These are phyloP conservation scores for Meganola albula DNA, from an alignment of 2,888 invertebrate genomes.

Conservation along the genomic window DNA sequence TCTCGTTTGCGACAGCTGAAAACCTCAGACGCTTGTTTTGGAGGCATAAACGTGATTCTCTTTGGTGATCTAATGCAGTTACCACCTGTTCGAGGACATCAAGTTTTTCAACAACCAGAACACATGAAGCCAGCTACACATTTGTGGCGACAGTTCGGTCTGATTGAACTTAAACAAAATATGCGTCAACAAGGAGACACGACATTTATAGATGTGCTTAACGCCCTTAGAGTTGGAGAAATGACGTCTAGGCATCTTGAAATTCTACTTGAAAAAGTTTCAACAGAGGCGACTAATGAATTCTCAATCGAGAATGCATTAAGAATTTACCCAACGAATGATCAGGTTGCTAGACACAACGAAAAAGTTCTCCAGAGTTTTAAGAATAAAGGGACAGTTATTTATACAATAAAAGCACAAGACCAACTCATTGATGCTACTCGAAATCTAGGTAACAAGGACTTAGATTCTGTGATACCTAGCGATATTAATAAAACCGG, in stretches of 20 bases:
- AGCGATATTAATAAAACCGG: too few relatives aligned
- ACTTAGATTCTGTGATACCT: slow-evolving; percentile 16
- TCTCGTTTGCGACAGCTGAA: neutral
- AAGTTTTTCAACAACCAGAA: neutral
- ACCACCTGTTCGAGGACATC: neutral
- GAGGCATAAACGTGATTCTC: neutral
- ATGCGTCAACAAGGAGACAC: slow-evolving; percentile 17
- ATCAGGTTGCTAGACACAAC: slow-evolving; percentile 15
- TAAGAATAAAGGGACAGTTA: slow-evolving; percentile 14
- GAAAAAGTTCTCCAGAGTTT: slow-evolving; percentile 17
- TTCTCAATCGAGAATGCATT: slow-evolving; percentile 9
- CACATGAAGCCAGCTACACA: neutral
- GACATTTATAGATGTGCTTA: slow-evolving; percentile 1
- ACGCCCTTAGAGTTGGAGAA: slow-evolving; percentile 2
- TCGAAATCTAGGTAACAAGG: slow-evolving; percentile 1
- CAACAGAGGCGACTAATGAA: neutral
- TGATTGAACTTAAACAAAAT: slow-evolving; percentile 10
- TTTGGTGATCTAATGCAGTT: neutral
- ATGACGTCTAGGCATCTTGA: neutral
- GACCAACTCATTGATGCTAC: slow-evolving; percentile 16
- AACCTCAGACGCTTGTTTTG: neutral
- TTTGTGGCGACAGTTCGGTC: neutral
- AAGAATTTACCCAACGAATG: slow-evolving; percentile 19
- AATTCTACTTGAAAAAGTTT: neutral
- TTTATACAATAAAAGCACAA: slow-evolving; percentile 20